Percentiles rank a stretch among this genome's conserved stretches.
These are phyloP conservation scores for Melanotaenia nigrans DNA, from an alignment of 2,797 vertebrate species.

Conservation along the genomic window DNA sequence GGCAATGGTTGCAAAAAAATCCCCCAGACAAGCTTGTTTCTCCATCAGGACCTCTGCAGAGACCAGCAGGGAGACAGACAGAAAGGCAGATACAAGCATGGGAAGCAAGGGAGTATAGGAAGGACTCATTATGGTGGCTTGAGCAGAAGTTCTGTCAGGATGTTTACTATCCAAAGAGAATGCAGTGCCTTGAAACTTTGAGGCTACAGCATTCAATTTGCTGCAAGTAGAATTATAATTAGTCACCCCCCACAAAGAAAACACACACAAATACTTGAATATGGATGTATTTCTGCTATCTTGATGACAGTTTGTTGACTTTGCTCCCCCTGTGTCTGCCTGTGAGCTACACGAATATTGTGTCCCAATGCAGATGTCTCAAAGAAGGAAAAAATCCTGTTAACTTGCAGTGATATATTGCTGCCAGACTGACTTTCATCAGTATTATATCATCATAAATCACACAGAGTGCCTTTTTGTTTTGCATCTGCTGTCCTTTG, in stretches of 20 bases:
- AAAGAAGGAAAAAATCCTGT: neutral
- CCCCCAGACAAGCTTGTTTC: conserved; percentile 45
- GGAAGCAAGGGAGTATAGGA: conserved; percentile 28
- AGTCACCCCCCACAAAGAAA: conserved; percentile 38
- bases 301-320: conserved; percentile 44
- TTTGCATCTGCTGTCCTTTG: conserved; percentile 17
- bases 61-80: conserved; percentile 42
- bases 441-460: conserved; percentile 18
- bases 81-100: conserved; percentile 33
- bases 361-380: conserved; percentile 8
- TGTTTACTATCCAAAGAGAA: conserved; percentile 56
- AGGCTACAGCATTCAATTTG: conserved; percentile 37
- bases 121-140: conserved; percentile 59
- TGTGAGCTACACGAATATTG: neutral
- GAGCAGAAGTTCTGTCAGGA: conserved; percentile 42
- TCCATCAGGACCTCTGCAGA: conserved; percentile 51
- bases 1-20: conserved; percentile 44
- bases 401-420: neutral
- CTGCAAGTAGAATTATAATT: conserved; percentile 59
- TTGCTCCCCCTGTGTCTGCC: conserved; percentile 12
- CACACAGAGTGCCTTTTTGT: conserved; percentile 9
- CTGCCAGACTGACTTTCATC: conserved; percentile 7
- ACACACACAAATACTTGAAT: conserved; percentile 20
- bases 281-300: conserved; percentile 26
- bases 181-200: conserved; percentile 55